Evolutionary conservation across 2,797 vertebrate genomes (phyloP), one percentile per base, ranked within the genome.

Genomic region (Alca torda): DNA sequence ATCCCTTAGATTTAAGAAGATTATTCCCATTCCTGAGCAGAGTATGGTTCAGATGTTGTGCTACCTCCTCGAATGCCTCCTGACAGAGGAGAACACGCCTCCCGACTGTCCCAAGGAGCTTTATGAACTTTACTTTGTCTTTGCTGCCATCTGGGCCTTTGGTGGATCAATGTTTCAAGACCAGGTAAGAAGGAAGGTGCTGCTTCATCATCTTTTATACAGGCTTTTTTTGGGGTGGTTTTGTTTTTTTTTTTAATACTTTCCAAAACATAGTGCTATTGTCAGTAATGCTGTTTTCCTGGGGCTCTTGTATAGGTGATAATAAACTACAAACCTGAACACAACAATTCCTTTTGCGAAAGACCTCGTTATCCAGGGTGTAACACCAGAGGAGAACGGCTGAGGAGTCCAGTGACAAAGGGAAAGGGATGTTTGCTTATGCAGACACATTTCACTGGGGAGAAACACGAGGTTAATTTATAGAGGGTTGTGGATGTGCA

Each of bases 81-180:
- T 99, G 81, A 99, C 98, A 0, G 97, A 98, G 33, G 98, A 99
- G 68, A 98, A 98, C 96, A 98, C 99, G 3, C 99, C 99, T 43
- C 94, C 98, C 0, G 99, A 99, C 96, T 99, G 98, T 60, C 98
- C 98, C 93, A 99, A 99, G 95, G 99, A 99, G 75, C 98, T 99
- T 17, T 99, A 99, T 11, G 99, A 99, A 95, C 99, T 99, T 70
- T 99, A 99, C 95, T 99, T 99, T 95, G 99, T 99, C 86, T 99
- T 99, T 84, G 99, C 99, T 74, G 98, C 99, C 5, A 94, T 99
- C 96, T 99, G 99, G 99, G 99, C 99, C 75, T 99, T 99, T 31
- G 99, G 99, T 14, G 99, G 99, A 85, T 98, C 98, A 57, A 96
- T 99, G 98, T 99, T 99, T 97, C 99, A 99, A 95, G 99, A 99